Evolutionary conservation across 2,113 vertebrate species (phyloP).

Genomic region (Triplophysa dalaica): DNA sequence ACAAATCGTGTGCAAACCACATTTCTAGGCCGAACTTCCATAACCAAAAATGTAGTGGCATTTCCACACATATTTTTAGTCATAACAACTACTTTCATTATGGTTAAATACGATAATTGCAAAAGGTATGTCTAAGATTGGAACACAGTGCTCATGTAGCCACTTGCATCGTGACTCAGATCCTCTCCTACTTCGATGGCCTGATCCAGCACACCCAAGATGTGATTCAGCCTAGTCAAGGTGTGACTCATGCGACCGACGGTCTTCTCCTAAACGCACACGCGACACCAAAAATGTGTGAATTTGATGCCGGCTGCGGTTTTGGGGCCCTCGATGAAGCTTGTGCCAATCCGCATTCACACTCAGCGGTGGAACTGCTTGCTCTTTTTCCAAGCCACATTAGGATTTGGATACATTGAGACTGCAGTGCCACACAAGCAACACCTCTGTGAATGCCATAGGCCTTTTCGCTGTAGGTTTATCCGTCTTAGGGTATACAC

Average conservation of each 20-base stretch:
- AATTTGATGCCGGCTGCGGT: slow-evolving; percentile 56
- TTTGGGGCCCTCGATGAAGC: slow-evolving; percentile 34
- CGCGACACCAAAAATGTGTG: slow-evolving; percentile 43
- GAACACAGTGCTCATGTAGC: background rate
- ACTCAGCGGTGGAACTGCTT: slow-evolving; percentile 31
- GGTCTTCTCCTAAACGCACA: slow-evolving; percentile 43
- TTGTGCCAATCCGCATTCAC: slow-evolving; percentile 45
- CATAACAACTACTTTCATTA: background rate
- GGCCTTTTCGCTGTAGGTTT: slow-evolving; percentile 3
- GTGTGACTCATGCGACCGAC: slow-evolving; percentile 50
- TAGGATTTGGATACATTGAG: slow-evolving; percentile 10
- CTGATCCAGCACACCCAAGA: slow-evolving; percentile 3
- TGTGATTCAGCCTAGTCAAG: slow-evolving; percentile 41
- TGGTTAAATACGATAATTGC: background rate
- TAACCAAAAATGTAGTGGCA: background rate
- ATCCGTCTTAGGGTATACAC: background rate
- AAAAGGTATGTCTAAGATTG: background rate
- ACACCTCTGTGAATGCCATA: slow-evolving; percentile 33
- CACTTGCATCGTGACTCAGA: slow-evolving; percentile 13
- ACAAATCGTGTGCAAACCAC: background rate
- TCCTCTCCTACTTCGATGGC: slow-evolving; percentile 1
- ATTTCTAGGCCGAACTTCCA: background rate
- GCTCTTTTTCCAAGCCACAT: slow-evolving; percentile 10
- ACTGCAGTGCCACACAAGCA: slow-evolving; percentile 2
- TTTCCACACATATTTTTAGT: background rate